Conservation (phyloP, 1,140 invertebrate species). For the Bombus superbus region DNA sequence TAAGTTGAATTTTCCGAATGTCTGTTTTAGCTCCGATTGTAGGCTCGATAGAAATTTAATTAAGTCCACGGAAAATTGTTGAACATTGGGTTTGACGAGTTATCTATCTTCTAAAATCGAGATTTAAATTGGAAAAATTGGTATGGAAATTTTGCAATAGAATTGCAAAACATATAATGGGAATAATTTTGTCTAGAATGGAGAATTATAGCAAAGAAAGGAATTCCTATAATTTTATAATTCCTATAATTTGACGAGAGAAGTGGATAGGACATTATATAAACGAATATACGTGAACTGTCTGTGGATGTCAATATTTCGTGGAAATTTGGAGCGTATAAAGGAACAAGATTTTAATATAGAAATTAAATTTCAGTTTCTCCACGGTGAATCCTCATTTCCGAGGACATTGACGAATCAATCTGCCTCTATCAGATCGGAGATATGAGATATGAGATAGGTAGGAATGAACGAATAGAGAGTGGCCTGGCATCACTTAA, state of each 20-base stretch:
- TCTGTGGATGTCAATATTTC: background rate
- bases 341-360: background rate
- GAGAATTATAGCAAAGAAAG: background rate
- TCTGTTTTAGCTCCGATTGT: background rate
- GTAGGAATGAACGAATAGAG: slow-evolving; percentile 27
- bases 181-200: background rate
- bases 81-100: background rate
- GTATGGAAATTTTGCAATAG: background rate
- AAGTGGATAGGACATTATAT: background rate
- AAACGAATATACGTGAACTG: background rate
- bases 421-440: slow-evolving; percentile 15
- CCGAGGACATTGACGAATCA: slow-evolving; percentile 31
- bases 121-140: background rate
- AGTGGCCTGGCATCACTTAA: slow-evolving; percentile 36
- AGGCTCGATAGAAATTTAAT: background rate
- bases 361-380: slow-evolving; percentile 10
- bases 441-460: slow-evolving; percentile 20
- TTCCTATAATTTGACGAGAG: background rate
- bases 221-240: background rate
- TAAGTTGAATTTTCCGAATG: background rate
- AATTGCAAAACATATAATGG: background rate
- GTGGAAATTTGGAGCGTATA: background rate
- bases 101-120: background rate
- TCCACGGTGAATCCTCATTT: slow-evolving; percentile 15
- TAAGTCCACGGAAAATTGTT: background rate